These are phyloP conservation scores for Mus spretus DNA, from an alignment of 2,797 vertebrate genomes.

Conservation along the genomic window DNA sequence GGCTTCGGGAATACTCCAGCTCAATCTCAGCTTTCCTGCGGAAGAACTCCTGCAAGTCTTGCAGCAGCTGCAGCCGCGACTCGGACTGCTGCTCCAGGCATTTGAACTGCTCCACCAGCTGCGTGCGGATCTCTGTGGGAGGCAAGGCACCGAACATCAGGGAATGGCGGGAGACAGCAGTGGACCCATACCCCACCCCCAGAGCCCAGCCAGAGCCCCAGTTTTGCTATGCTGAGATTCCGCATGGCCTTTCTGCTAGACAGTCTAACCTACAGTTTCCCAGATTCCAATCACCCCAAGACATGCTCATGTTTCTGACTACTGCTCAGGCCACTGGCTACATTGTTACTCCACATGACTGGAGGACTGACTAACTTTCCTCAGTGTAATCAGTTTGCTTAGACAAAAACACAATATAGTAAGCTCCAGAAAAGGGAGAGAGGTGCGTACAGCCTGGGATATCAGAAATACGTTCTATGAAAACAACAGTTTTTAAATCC, in stretches of 20 bases:
- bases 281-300: not conserved
- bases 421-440: not conserved
- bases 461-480: conserved; percentile 2
- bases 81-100: conserved; percentile 99
- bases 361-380: conserved; percentile 21
- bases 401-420: not conserved
- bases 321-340: not conserved
- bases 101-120: conserved; percentile 98
- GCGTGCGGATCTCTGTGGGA: conserved; percentile 95
- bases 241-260: not conserved
- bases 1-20: conserved; percentile 97
- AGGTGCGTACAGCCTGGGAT: not conserved
- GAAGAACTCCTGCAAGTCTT: conserved; percentile 99
- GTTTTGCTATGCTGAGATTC: not conserved
- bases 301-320: not conserved
- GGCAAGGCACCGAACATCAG: conserved; percentile 61
- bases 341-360: not conserved
- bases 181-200: too few relatives aligned
- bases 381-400: conserved; percentile 4
- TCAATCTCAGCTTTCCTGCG: conserved; percentile 98
- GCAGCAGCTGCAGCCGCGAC: conserved; percentile 96
- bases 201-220: not conserved
- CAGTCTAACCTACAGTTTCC: not conserved
- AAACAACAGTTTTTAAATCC: conserved; percentile 37
- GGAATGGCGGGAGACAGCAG: not conserved